A percentile compares a stretch with the other conserved stretches of the same genome.
phyloP scores from a whole-genome alignment of 2,113 vertebrate species.

The Addax nasomaculatus region DNA sequence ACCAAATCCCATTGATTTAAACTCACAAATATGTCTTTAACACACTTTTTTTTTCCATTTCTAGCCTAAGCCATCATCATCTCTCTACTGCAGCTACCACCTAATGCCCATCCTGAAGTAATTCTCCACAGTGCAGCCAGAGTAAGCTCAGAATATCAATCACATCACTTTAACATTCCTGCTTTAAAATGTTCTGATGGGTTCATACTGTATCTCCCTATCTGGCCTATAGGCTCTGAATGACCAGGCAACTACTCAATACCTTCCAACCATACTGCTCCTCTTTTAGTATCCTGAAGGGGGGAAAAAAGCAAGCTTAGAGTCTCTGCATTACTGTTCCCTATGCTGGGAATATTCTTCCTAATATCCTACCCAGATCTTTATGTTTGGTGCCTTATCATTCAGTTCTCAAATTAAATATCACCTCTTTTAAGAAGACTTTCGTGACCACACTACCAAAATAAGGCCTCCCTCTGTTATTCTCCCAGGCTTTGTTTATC shows the following conservation, averaged over 20 bases:
- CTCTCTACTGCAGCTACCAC: neutral
- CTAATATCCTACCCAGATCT: neutral
- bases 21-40: neutral
- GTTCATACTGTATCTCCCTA: neutral
- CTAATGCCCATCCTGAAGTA: neutral
- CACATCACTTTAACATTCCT: neutral
- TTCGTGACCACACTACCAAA: neutral
- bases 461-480: neutral
- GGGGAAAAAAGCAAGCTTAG: neutral
- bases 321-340: neutral
- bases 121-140: neutral
- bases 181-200: neutral
- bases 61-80: neutral
- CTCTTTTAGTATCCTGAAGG: neutral
- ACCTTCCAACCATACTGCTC: neutral
- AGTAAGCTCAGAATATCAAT: conserved; percentile 3
- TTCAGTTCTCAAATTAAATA: neutral
- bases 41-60: neutral
- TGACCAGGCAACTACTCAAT: neutral
- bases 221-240: neutral
- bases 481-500: neutral
- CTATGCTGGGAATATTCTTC: neutral
- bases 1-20: neutral
- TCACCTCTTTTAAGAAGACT: neutral
- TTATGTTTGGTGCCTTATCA: neutral